Base-by-base conservation (phyloP, 2,888 invertebrate genomes). In the Tenodera sinensis region DNA sequence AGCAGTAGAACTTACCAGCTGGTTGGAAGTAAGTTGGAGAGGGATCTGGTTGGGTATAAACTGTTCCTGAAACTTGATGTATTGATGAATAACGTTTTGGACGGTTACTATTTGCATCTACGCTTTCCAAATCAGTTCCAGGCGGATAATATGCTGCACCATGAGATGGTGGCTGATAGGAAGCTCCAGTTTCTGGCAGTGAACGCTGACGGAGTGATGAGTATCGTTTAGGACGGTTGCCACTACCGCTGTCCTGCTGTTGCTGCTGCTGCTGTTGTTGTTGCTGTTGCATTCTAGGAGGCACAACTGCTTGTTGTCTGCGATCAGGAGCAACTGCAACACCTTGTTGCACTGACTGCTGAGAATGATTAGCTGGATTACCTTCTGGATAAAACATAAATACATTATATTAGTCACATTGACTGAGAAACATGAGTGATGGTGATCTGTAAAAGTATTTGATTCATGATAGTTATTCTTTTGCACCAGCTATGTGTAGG, bases 191-290 rank as follows among this genome's bases (percentile, higher is more conserved):
- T 89, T 95, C 95, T 2, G 95, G 95, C 54, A 95, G 93, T 84
- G 94, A 93, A 89, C 95, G 93, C 92, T 96, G 95, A 89, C 96
- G 94, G 91, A 96, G 94, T 89, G 95, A 95, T 4, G 96, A 96
- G 92, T 96, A 96, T 34, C 96, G 94, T 92, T 96, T 96, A 14
- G 96, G 95, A 91, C 95, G 93, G 89, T 93, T 94, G 71, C 92
- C 93, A 89, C 93, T 92, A 82, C 88, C 86, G 27, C 88, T 89
- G 28, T 89, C 90, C 28, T 88, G 85, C 30, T 84, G 84, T 30
- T 89, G 90, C 84, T 90, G 82, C 87, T 88, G 27, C 86, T 89
- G 28, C 84, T 84, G 84, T 9, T 83, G 83, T 28, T 84, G 84
- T 15, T 85, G 85, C 85, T 92, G 92, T 85, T 92, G 92, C 85